Percentiles rank a stretch among this genome's conserved stretches.
phyloP scores from a whole-genome alignment of 2,113 vertebrate species.

The Bubo bubo region DNA sequence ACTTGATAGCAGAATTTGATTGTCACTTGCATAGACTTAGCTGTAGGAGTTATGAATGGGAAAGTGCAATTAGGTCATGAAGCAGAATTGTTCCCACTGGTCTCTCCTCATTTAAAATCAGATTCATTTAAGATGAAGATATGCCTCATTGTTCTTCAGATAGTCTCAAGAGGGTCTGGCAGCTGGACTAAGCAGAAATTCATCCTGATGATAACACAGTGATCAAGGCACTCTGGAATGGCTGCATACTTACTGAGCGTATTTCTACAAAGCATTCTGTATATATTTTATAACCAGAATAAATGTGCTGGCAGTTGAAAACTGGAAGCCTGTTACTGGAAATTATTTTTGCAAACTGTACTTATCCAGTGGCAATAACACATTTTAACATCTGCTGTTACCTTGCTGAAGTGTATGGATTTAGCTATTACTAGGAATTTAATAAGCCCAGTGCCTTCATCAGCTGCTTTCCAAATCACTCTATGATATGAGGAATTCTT shows the following conservation, averaged over 20 bases:
- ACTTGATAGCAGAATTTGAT: neutral
- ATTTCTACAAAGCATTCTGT: neutral
- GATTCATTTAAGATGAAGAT: neutral
- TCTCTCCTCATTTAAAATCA: neutral
- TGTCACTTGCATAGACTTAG: neutral
- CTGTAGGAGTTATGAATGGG: neutral
- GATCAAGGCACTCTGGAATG: neutral
- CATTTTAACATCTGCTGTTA: slow-evolving; percentile 48
- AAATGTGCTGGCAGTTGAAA: slow-evolving; percentile 31
- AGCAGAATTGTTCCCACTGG: neutral
- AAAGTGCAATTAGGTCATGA: neutral
- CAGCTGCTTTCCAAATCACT: slow-evolving; percentile 31
- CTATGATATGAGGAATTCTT: slow-evolving; percentile 5
- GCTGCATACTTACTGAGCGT: neutral
- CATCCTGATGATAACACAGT: neutral
- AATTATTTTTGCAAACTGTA: slow-evolving; percentile 45
- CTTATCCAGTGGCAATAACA: slow-evolving; percentile 31
- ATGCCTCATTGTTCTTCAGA: neutral
- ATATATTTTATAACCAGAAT: slow-evolving; percentile 6
- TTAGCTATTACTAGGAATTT: neutral
- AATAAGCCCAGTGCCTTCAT: neutral
- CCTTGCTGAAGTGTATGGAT: slow-evolving; percentile 5
- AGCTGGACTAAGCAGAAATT: slow-evolving; percentile 15
- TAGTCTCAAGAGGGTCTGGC: neutral
- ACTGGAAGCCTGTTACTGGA: slow-evolving; percentile 15